These are phyloP conservation scores for Thermophis baileyi DNA, from an alignment of 2,113 vertebrate genomes.

Conservation along the genomic window DNA sequence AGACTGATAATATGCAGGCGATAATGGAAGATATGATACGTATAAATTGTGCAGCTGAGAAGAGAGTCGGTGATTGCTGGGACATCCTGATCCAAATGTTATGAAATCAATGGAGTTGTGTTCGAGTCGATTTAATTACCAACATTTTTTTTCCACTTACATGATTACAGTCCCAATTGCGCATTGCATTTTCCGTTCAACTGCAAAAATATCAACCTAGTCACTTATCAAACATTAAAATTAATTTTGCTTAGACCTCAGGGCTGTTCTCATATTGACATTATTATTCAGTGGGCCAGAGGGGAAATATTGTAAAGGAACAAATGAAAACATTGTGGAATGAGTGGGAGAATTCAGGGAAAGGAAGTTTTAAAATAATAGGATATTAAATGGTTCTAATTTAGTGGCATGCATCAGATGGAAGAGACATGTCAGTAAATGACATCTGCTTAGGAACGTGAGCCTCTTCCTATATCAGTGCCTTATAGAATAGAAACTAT, in stretches of 20 bases:
- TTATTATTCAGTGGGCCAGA: slow-evolving; percentile 2
- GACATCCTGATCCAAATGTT: not conserved
- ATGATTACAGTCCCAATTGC: not conserved
- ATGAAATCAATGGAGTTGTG: not conserved
- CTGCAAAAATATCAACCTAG: not conserved
- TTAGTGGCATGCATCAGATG: not conserved
- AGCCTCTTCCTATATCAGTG: not conserved
- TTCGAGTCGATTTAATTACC: not conserved
- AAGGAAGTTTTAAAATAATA: not conserved
- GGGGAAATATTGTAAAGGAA: not conserved
- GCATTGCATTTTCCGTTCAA: not conserved
- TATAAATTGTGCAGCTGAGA: not conserved
- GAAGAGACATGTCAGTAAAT: not conserved
- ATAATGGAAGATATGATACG: not conserved
- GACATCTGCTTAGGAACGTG: not conserved
- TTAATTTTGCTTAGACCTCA: slow-evolving; percentile 11
- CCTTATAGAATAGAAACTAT: not conserved
- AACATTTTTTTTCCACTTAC: not conserved
- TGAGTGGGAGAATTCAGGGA: not conserved
- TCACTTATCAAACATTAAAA: not conserved
- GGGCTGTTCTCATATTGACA: not conserved
- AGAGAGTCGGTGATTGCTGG: not conserved
- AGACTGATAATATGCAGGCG: not conserved
- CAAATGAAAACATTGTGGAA: not conserved
- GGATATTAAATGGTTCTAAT: not conserved